Percentiles rank a stretch among this genome's conserved stretches.
These are phyloP conservation scores for Imbricaverruca yamaguchii DNA, from an alignment of 2,888 invertebrate genomes.

Conservation along the genomic window DNA sequence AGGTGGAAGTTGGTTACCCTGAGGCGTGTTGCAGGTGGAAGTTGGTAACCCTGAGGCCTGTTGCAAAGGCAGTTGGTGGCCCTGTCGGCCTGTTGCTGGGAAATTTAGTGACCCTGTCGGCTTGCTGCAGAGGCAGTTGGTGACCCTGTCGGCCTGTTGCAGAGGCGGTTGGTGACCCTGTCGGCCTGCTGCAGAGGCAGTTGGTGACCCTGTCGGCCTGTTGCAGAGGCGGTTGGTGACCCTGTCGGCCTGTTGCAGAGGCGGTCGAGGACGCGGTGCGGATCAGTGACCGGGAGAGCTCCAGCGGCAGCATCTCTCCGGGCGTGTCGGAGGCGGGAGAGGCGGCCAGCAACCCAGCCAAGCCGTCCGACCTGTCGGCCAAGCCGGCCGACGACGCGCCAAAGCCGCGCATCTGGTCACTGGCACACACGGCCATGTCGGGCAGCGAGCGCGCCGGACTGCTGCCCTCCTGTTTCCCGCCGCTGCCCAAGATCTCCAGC, in stretches of 20 bases:
- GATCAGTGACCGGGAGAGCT: conserved; percentile 18
- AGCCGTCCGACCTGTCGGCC: conserved; percentile 28
- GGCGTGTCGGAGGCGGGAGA: conserved; percentile 5
- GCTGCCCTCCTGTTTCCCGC: background rate
- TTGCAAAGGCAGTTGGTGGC: no score
- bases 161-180: no score
- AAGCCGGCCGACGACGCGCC: conserved; percentile 32
- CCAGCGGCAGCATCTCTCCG: conserved; percentile 14
- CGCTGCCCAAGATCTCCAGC: conserved; percentile 15
- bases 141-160: no score
- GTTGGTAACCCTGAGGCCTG: no score
- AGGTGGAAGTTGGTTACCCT: no score
- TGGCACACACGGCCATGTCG: conserved; percentile 88
- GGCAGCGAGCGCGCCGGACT: conserved; percentile 46
- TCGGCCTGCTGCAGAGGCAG: no score
- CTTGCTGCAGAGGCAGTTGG: no score
- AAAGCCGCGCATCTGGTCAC: conserved; percentile 86
- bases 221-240: background rate
- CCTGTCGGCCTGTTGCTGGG: no score
- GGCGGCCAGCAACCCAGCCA: conserved; percentile 1
- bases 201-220: no score
- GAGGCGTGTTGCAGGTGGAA: no score
- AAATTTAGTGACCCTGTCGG: no score
- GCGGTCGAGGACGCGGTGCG: conserved; percentile 3
- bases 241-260: background rate